Conservation (phyloP, 1,140 invertebrate species). For the Heliconius melpomene region DNA sequence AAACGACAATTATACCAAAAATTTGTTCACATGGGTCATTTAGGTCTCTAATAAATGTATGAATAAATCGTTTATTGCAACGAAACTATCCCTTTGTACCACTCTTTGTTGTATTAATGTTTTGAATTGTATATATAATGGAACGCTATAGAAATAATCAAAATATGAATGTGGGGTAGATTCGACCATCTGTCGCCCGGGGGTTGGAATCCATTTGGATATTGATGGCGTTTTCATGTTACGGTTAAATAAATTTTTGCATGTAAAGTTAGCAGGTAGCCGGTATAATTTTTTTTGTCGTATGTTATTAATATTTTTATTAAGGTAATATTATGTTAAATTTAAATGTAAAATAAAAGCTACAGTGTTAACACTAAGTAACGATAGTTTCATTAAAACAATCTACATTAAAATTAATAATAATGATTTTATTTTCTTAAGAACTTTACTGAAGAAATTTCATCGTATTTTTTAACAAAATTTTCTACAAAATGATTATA, state of each 20-base stretch:
- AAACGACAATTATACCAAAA: constrained; percentile 18
- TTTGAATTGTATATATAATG: constrained; percentile 45
- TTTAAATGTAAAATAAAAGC: too few relatives aligned
- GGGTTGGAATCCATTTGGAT: constrained; percentile 53
- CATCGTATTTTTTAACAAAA: too few relatives aligned
- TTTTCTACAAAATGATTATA: too few relatives aligned
- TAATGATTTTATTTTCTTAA: too few relatives aligned
- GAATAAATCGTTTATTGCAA: constrained; percentile 47
- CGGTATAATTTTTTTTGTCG: neutral
- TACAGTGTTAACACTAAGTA: too few relatives aligned
- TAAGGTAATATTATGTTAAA: neutral
- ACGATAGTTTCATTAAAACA: too few relatives aligned
- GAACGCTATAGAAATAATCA: constrained; percentile 52
- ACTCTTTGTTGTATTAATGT: constrained; percentile 52
- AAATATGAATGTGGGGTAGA: constrained; percentile 53
- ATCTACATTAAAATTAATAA: too few relatives aligned
- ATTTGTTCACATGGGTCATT: constrained; percentile 43
- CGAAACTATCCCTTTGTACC: constrained; percentile 44
- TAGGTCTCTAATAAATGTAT: constrained; percentile 30
- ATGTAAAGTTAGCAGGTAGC: constrained; percentile 34
- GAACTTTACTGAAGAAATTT: too few relatives aligned
- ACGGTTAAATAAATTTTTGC: constrained; percentile 48
- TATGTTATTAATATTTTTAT: neutral
- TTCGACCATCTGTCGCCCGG: constrained; percentile 61
- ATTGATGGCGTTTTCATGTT: constrained; percentile 60